Conservation (phyloP, 2,797 vertebrate species). For the Myotis vivesi region DNA sequence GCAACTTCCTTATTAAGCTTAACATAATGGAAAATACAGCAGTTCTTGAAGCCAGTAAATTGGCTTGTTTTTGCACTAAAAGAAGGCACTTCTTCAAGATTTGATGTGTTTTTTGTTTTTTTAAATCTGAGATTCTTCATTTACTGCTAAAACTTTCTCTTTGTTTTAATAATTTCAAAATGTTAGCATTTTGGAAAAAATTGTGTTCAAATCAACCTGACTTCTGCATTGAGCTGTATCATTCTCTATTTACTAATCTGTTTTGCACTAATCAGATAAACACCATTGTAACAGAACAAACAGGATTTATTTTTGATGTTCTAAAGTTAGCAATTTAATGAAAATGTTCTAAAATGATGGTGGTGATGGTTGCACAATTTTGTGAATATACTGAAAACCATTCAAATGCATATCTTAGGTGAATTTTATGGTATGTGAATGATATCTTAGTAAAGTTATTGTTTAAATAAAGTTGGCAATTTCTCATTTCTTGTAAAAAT, state of each 20-base stretch:
- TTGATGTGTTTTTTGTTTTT: neutral
- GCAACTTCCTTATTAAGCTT: neutral
- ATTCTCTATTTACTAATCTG: neutral
- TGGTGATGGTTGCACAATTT: neutral
- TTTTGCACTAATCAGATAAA: neutral
- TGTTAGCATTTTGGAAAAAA: neutral
- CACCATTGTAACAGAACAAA: neutral
- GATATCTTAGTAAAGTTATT: neutral
- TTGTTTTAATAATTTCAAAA: slow-evolving; percentile 27
- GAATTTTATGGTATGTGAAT: neutral
- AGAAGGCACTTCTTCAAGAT: neutral
- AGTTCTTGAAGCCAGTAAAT: neutral
- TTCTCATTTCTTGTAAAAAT: slow-evolving; percentile 42
- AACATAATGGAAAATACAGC: neutral
- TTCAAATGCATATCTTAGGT: neutral
- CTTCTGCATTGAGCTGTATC: slow-evolving; percentile 9
- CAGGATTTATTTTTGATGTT: slow-evolving; percentile 11
- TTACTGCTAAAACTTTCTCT: neutral
- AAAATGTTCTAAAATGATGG: slow-evolving; percentile 24
- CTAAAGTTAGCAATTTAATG: slow-evolving; percentile 8
- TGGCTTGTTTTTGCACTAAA: neutral
- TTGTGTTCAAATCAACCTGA: neutral
- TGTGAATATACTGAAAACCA: neutral
- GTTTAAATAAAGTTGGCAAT: neutral
- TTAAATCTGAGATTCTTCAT: slow-evolving; percentile 16